These are phyloP conservation scores for Seira sanloemensis DNA, from an alignment of 2,888 invertebrate genomes.

Conservation along the genomic window DNA sequence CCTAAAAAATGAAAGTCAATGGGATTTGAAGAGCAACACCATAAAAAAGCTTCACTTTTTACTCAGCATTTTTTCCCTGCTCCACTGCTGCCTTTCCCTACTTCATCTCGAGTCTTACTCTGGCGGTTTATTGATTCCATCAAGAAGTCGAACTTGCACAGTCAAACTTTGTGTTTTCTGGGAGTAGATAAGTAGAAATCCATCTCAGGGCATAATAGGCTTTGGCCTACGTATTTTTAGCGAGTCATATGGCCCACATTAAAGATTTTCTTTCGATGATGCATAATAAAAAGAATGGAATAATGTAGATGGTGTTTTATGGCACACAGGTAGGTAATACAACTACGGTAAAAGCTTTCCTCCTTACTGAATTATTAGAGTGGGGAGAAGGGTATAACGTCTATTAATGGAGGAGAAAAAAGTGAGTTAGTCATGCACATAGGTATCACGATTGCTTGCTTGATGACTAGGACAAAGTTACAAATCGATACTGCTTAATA, in stretches of 20 bases:
- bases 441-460: not conserved
- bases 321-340: not conserved
- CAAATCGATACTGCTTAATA: slow-evolving; percentile 55
- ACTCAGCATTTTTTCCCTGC: no score
- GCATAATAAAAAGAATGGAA: not conserved
- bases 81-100: no score
- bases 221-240: not conserved
- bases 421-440: not conserved
- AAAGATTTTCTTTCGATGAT: not conserved
- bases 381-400: not conserved
- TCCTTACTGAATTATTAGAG: not conserved
- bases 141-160: not conserved
- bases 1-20: no score
- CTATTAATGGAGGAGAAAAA: not conserved
- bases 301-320: not conserved
- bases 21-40: not conserved
- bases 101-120: not conserved
- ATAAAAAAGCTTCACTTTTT: not conserved
- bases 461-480: not conserved
- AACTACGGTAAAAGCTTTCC: not conserved
- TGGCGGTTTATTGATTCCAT: not conserved
- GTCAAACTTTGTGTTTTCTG: not conserved
- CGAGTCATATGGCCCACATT: no score
- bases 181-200: not conserved
- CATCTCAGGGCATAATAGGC: not conserved